Evolutionary conservation across 2,888 invertebrate species (phyloP).

Genomic region (Platycnemis pennipes): DNA sequence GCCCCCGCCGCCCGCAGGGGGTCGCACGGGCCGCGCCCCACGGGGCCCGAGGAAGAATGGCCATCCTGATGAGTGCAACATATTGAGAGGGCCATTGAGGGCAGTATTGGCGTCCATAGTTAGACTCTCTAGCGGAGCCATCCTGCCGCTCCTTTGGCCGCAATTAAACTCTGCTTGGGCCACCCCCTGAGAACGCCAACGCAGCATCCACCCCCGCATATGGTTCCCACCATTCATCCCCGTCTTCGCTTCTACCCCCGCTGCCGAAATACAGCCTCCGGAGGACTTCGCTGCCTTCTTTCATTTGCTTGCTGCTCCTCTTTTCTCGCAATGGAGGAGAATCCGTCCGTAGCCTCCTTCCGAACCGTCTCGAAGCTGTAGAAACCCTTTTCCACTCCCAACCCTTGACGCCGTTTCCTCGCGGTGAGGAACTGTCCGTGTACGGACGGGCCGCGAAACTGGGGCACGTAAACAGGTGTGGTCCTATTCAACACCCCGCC

Average conservation of each 20-base stretch:
- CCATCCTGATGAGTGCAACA: constrained; percentile 48
- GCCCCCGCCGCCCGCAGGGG: constrained; percentile 6
- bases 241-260: neutral
- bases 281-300: neutral
- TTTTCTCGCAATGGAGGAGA: too few relatives aligned
- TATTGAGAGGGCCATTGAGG: constrained; percentile 43
- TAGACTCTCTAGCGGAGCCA: neutral
- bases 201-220: too few relatives aligned
- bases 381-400: too few relatives aligned
- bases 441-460: neutral
- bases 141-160: neutral
- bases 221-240: too few relatives aligned
- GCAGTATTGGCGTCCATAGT: constrained; percentile 45
- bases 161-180: too few relatives aligned
- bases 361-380: too few relatives aligned
- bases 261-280: neutral
- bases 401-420: too few relatives aligned
- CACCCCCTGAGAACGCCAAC: too few relatives aligned
- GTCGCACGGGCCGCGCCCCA: constrained; percentile 53
- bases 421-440: too few relatives aligned
- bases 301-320: too few relatives aligned
- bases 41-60: constrained; percentile 48
- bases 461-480: neutral
- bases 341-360: too few relatives aligned
- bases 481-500: neutral